Evolutionary conservation across 2,113 vertebrate genomes (phyloP).

Genomic region (Tauraco erythrolophus): DNA sequence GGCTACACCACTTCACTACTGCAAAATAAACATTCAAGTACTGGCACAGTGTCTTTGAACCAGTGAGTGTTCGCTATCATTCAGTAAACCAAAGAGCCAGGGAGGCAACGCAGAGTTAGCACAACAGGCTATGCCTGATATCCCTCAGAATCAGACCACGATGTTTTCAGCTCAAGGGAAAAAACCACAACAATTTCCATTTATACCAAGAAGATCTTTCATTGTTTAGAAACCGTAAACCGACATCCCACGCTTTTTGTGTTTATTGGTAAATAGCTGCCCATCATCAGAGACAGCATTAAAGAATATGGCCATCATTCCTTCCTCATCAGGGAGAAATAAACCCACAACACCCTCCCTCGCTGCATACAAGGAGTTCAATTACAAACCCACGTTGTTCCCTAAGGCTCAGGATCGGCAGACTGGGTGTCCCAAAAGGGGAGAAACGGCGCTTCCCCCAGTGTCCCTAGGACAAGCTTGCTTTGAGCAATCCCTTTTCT

Average conservation of each 20-base stretch:
- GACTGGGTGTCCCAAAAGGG: background rate
- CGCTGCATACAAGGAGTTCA: background rate
- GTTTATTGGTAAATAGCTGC: background rate
- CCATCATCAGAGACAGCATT: background rate
- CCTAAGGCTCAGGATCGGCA: background rate
- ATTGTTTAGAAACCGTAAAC: background rate
- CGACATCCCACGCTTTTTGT: background rate
- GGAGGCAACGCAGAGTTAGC: background rate
- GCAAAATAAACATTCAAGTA: background rate
- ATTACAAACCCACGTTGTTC: background rate
- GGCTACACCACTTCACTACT: background rate
- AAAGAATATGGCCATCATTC: background rate
- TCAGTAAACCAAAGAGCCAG: background rate
- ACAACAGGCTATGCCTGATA: background rate
- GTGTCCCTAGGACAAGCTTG: background rate
- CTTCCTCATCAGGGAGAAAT: background rate
- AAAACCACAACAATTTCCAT: background rate
- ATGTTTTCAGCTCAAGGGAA: background rate
- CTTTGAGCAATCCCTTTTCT: background rate
- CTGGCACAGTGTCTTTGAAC: background rate
- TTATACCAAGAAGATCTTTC: background rate
- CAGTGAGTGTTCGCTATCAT: background rate
- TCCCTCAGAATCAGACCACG: background rate
- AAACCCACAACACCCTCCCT: background rate
- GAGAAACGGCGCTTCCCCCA: background rate